These are phyloP conservation scores for Drosophila ustulata DNA, from an alignment of 2,888 invertebrate species.

Conservation along the genomic window DNA sequence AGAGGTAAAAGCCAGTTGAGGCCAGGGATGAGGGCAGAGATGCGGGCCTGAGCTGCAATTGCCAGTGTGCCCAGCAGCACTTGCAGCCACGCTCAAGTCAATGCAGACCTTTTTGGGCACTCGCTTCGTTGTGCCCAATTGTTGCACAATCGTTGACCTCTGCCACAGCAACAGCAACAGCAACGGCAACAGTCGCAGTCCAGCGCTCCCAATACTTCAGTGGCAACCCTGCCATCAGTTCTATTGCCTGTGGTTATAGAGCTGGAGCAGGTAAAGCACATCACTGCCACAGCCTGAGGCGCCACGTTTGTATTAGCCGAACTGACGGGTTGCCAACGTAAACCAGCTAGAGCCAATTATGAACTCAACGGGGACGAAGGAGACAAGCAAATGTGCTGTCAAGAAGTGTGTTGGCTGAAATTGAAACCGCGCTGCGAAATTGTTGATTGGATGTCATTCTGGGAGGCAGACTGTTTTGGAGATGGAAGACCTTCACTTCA, in stretches of 20 bases:
- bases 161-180: not conserved
- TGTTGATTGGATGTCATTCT: constrained; percentile 3
- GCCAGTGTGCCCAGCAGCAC: not conserved
- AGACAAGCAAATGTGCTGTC: not conserved
- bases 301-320: constrained; percentile 15
- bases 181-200: not conserved
- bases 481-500: not conserved
- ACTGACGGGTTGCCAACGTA: not conserved
- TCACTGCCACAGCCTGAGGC: not conserved
- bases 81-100: constrained; percentile 23
- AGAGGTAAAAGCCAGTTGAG: constrained; percentile 1
- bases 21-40: constrained; percentile 31
- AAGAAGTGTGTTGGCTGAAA: not conserved
- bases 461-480: not conserved
- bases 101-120: constrained; percentile 20
- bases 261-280: constrained; percentile 18
- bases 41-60: constrained; percentile 27
- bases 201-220: not conserved
- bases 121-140: constrained; percentile 51
- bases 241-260: constrained; percentile 1
- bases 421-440: not conserved
- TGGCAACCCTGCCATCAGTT: not conserved
- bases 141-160: constrained; percentile 52
- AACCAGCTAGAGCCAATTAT: not conserved
- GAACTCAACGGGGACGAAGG: not conserved